These are phyloP conservation scores for Pterostichus madidus DNA, from an alignment of 2,888 invertebrate genomes.

Conservation along the genomic window DNA sequence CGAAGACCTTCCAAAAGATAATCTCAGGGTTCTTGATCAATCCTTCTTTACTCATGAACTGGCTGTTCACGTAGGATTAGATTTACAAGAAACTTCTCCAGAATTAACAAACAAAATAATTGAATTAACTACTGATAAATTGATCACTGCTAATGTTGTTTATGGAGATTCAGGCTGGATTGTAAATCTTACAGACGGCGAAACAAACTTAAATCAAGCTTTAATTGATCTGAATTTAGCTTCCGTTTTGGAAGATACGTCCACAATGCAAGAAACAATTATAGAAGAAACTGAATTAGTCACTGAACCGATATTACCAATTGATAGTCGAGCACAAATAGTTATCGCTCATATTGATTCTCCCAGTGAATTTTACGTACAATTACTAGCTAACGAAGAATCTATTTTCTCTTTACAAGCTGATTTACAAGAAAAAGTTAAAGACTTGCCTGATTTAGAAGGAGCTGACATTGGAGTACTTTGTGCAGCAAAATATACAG, in stretches of 20 bases:
- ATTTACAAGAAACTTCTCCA: conserved; percentile 69
- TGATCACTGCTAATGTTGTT: conserved; percentile 78
- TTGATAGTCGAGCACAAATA: conserved; percentile 77
- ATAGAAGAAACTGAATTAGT: conserved; percentile 70
- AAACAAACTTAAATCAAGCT: conserved; percentile 79
- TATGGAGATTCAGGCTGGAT: conserved; percentile 79
- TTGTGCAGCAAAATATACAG: conserved; percentile 89
- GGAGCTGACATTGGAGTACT: conserved; percentile 81
- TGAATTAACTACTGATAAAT: conserved; percentile 78
- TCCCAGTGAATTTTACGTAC: conserved; percentile 88
- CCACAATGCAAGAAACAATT: conserved; percentile 40
- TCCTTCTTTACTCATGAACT: conserved; percentile 73
- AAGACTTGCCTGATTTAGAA: conserved; percentile 79
- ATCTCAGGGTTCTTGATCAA: conserved; percentile 71
- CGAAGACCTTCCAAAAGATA: conserved; percentile 79
- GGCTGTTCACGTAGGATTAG: conserved; percentile 73
- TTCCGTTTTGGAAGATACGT: conserved; percentile 47
- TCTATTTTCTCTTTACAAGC: conserved; percentile 82
- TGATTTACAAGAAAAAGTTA: conserved; percentile 81
- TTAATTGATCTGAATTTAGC: conserved; percentile 76
- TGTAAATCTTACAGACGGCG: conserved; percentile 78
- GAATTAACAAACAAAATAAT: conserved; percentile 71
- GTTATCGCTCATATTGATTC: conserved; percentile 86
- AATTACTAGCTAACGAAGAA: conserved; percentile 80
- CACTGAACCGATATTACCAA: conserved; percentile 67